phyloP scores from a whole-genome alignment of 2,113 vertebrate species.

The Spermophilus dauricus region DNA sequence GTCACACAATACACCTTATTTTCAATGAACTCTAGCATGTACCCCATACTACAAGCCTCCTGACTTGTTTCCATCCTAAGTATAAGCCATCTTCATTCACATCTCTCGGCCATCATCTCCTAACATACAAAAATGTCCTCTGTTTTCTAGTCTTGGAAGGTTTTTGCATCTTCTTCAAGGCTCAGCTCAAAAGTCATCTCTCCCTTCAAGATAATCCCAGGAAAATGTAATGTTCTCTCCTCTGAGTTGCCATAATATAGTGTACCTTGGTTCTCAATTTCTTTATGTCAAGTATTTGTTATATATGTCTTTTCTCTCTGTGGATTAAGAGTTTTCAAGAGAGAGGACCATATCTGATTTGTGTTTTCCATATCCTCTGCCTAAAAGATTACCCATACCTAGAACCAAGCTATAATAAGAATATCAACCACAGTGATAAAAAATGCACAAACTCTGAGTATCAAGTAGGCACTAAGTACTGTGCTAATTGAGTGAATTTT shows the following conservation, averaged over 20 bases:
- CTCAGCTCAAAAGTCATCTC: background rate
- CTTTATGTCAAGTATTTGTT: background rate
- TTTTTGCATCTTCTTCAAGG: background rate
- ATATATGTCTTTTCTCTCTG: background rate
- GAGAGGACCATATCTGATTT: background rate
- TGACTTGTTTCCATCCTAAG: background rate
- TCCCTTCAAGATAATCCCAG: background rate
- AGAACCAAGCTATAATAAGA: background rate
- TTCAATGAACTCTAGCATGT: background rate
- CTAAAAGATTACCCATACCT: background rate
- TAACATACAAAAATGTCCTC: background rate
- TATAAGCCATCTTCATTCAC: background rate
- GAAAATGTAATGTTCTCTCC: background rate
- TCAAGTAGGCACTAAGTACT: background rate
- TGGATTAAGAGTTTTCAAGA: background rate
- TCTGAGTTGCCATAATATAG: background rate
- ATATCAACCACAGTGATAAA: background rate
- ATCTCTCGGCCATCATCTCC: background rate
- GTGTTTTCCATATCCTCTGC: background rate
- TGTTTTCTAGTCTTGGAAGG: background rate
- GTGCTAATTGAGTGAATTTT: background rate
- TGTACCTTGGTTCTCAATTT: background rate
- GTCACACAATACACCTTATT: background rate
- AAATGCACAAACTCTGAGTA: background rate
- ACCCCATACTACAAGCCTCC: background rate